Base-by-base conservation (phyloP, 1,140 invertebrate genomes). In the Lasaia peninsularis region DNA sequence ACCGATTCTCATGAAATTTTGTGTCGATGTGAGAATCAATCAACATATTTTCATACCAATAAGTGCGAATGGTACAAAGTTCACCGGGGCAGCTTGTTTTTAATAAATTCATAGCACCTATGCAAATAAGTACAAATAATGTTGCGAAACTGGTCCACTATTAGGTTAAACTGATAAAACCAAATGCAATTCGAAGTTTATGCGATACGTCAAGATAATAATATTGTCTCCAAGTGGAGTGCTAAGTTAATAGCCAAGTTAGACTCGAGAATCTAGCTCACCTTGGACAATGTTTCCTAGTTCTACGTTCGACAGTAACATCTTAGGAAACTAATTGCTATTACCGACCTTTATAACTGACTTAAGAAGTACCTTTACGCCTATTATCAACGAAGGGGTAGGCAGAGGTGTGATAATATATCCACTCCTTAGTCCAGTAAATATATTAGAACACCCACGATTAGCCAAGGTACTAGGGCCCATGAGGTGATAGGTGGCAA, bases 201-300 rank as follows among this genome's bases (percentile, higher is more conserved):
- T 48, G 40, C 6, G 40, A 48, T 48, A 21, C 40, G 40, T 48
- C 40, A 52, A 56, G 28, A 28, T 34, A 54, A 28, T 56, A 64
- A 64, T 57, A 49, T 56, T 56, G 62, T 53, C 51, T 58, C 4
- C n/a, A 18, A 11, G 20, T 48, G 20, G 40, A 48, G 40, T 48
- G 40, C 18, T 48, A 61, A 71, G 67, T 70, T 72, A 73, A 73
- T 71, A 73, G 61, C 58, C 67, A 65, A 57, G 58, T 64, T 51
- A 48, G 66, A 12, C 14, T 32, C 67, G 72, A 74, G 73, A 74
- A 83, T 79, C 78, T 72, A 62, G 79, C 64, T 84, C 71, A 76
- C 82, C 82, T 86, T 86, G 82, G 69, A 56, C 63, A 71, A 56
- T 78, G 77, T 79, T 86, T 86, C 80, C 82, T 86, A 82, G 79